phyloP scores from a whole-genome alignment of 2,888 invertebrate genomes.

The Poecilus cupreus region DNA sequence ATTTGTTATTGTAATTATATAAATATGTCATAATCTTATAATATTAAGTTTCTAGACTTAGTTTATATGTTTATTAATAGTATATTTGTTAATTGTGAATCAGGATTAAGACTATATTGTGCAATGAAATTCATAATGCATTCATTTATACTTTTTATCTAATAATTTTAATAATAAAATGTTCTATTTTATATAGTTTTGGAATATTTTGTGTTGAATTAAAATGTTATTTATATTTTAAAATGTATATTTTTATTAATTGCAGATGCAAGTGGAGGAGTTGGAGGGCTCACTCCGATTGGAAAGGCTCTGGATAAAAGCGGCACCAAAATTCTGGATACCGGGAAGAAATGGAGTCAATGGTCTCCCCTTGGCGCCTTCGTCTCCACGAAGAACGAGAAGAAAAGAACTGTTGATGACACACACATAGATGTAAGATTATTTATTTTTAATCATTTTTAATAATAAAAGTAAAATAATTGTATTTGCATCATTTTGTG shows the following conservation, averaged over 20 bases:
- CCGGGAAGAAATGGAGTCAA: slow-evolving; percentile 70
- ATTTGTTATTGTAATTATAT: no score
- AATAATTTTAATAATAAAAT: no score
- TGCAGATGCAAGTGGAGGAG: slow-evolving; percentile 67
- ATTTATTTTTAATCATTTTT: slow-evolving; percentile 25
- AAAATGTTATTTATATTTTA: not conserved
- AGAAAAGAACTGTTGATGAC: slow-evolving; percentile 76
- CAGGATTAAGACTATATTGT: no score
- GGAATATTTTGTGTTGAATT: not conserved
- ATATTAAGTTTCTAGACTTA: no score
- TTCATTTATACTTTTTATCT: no score
- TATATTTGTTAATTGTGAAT: no score
- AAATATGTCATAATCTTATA: no score
- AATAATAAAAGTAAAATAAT: no score
- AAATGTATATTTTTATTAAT: slow-evolving; percentile 60
- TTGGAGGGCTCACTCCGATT: slow-evolving; percentile 67
- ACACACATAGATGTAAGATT: slow-evolving; percentile 75
- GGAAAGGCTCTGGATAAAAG: slow-evolving; percentile 67
- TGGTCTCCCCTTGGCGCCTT: slow-evolving; percentile 72
- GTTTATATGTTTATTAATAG: no score
- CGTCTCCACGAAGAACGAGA: slow-evolving; percentile 71
- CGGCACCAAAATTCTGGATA: slow-evolving; percentile 62
- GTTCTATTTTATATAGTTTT: no score
- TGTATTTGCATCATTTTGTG: no score
- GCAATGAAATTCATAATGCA: no score